phyloP scores from a whole-genome alignment of 2,888 invertebrate genomes.

The Tipula helvola region DNA sequence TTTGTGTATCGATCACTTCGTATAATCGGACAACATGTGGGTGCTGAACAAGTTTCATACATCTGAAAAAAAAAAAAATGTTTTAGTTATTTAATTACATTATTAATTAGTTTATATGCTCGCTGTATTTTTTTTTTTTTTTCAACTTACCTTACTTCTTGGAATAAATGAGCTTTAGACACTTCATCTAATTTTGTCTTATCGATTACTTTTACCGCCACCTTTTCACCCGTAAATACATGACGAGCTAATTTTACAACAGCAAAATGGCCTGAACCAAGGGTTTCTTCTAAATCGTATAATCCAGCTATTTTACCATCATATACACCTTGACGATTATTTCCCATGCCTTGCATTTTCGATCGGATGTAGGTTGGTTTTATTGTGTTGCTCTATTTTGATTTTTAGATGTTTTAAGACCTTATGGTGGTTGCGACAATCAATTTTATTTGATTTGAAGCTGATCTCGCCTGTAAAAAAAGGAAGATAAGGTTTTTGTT shows the following conservation, averaged over 20 bases:
- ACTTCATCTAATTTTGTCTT: conserved; percentile 95
- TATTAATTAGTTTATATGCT: conserved; percentile 6
- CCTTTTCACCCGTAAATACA: conserved; percentile 98
- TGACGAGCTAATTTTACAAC: conserved; percentile 96
- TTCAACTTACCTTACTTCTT: conserved; percentile 57
- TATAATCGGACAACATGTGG: conserved; percentile 96
- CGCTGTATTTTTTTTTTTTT: conserved; percentile 12
- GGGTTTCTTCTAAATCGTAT: conserved; percentile 93
- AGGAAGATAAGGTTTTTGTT: no score
- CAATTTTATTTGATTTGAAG: not conserved
- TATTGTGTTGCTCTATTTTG: not conserved
- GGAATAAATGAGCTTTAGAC: conserved; percentile 90
- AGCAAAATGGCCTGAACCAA: conserved; percentile 97
- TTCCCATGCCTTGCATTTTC: conserved; percentile 19
- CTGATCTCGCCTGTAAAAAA: not conserved
- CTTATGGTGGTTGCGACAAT: not conserved
- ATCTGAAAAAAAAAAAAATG: conserved; percentile 49
- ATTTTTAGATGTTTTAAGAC: not conserved
- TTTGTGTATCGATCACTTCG: conserved; percentile 98
- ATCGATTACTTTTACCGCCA: conserved; percentile 96
- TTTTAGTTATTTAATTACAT: not conserved
- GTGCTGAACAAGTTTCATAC: conserved; percentile 99
- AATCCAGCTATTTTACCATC: conserved; percentile 90
- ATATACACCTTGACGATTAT: conserved; percentile 36
- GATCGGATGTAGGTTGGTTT: not conserved